phyloP scores from a whole-genome alignment of 2,888 invertebrate genomes.

The Adineta ricciae region DNA sequence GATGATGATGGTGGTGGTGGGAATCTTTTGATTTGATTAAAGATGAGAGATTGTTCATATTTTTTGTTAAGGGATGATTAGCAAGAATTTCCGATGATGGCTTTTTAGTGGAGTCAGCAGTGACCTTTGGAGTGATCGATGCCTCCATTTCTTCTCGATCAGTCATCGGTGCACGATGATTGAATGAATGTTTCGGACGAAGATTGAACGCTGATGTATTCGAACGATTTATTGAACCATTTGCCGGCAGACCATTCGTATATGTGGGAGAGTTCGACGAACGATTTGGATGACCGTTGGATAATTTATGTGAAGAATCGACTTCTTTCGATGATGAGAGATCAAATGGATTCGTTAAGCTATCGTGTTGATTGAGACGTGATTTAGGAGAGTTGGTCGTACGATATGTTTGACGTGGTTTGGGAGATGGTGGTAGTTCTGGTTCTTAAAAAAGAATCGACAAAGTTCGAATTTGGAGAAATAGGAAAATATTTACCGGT shows the following conservation, averaged over 20 bases:
- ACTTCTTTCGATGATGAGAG: background rate
- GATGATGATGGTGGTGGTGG: background rate
- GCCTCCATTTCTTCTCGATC: background rate
- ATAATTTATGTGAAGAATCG: background rate
- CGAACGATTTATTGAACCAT: background rate
- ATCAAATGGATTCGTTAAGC: background rate
- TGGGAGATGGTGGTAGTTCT: background rate
- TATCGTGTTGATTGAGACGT: background rate
- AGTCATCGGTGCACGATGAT: background rate
- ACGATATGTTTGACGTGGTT: background rate
- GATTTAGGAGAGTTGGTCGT: background rate
- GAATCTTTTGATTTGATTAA: constrained; percentile 11
- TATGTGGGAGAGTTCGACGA: background rate
- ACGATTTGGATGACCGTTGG: background rate
- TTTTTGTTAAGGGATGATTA: constrained; percentile 16
- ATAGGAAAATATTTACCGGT: background rate
- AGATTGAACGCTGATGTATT: background rate
- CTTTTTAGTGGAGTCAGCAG: background rate
- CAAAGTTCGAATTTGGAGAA: too few relatives aligned
- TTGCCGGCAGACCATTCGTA: background rate
- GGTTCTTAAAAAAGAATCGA: background rate
- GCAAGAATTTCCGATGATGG: background rate
- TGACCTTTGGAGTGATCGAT: background rate
- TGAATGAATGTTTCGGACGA: background rate
- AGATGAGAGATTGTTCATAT: background rate